phyloP scores from a whole-genome alignment of 2,113 vertebrate species.

The Hemibagrus wyckioides region DNA sequence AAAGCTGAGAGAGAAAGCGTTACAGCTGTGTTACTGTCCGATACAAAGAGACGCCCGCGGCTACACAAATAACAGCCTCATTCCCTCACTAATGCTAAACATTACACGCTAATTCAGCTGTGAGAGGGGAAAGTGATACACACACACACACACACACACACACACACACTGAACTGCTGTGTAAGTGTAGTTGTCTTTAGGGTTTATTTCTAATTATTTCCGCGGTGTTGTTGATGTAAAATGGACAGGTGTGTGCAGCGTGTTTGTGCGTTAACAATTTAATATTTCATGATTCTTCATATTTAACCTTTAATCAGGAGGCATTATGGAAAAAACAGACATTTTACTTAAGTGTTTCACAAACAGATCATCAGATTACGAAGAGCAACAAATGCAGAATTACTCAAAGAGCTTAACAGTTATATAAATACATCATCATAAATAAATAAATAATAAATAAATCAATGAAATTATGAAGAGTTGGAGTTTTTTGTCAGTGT shows the following conservation, averaged over 20 bases:
- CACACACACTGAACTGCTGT: no score
- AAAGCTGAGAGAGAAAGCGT: neutral
- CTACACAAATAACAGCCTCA: neutral
- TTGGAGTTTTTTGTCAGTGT: conserved; percentile 64
- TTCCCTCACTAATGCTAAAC: conserved; percentile 3
- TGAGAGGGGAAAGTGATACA: neutral
- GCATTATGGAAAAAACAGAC: conserved; percentile 30
- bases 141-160: neutral
- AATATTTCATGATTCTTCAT: neutral
- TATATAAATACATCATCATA: conserved; percentile 3
- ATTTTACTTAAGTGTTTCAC: conserved; percentile 9
- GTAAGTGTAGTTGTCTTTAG: neutral
- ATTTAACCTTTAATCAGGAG: conserved; percentile 18
- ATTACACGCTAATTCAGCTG: conserved; percentile 8
- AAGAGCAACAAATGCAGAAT: conserved; percentile 8
- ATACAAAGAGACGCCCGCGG: neutral
- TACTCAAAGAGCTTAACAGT: neutral
- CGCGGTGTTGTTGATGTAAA: neutral
- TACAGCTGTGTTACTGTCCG: neutral
- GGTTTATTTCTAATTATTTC: neutral
- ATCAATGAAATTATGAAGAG: conserved; percentile 24
- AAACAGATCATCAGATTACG: conserved; percentile 2
- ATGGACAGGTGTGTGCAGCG: neutral
- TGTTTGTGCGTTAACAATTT: neutral
- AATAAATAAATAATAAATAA: neutral